phyloP scores from a whole-genome alignment of 2,797 vertebrate species.

The Neomorphus geoffroyi region DNA sequence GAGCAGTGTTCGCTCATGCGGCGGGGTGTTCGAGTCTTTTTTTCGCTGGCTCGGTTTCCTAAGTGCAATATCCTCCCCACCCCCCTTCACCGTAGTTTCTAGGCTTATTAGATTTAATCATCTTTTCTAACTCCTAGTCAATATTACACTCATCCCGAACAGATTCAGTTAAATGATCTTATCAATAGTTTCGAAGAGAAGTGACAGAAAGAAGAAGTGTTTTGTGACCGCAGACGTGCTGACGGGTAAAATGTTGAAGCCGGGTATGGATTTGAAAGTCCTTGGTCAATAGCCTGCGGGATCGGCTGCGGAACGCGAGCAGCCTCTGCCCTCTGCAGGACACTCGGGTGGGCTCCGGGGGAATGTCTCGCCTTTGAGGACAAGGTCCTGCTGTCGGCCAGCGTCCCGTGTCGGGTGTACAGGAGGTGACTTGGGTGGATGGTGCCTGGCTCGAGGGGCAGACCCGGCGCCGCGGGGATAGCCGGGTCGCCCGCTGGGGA shows the following conservation, averaged over 20 bases:
- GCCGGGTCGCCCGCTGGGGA: background rate
- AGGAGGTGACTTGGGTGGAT: background rate
- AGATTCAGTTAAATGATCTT: conserved; percentile 82
- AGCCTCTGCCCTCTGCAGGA: conserved; percentile 85
- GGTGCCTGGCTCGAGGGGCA: background rate
- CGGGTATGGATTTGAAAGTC: conserved; percentile 75
- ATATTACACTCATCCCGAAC: conserved; percentile 78
- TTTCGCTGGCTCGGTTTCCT: conserved; percentile 14
- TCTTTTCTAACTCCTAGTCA: conserved; percentile 80
- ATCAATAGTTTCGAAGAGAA: conserved; percentile 78
- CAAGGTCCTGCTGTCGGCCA: conserved; percentile 15
- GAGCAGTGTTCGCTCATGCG: too few relatives aligned
- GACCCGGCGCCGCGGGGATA: background rate
- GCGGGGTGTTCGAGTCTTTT: too few relatives aligned
- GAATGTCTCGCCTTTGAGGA: conserved; percentile 9
- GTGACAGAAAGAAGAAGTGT: conserved; percentile 85
- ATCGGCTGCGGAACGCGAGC: conserved; percentile 68
- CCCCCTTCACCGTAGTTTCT: conserved; percentile 50
- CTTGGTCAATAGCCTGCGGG: conserved; percentile 76
- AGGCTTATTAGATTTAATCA: conserved; percentile 78
- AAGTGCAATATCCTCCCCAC: background rate
- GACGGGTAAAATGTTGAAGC: conserved; percentile 80
- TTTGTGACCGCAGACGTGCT: conserved; percentile 80
- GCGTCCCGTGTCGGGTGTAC: conserved; percentile 9
- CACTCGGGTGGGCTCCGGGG: conserved; percentile 64